Base-by-base conservation (phyloP, 2,113 vertebrate species). In the Hyla sarda region DNA sequence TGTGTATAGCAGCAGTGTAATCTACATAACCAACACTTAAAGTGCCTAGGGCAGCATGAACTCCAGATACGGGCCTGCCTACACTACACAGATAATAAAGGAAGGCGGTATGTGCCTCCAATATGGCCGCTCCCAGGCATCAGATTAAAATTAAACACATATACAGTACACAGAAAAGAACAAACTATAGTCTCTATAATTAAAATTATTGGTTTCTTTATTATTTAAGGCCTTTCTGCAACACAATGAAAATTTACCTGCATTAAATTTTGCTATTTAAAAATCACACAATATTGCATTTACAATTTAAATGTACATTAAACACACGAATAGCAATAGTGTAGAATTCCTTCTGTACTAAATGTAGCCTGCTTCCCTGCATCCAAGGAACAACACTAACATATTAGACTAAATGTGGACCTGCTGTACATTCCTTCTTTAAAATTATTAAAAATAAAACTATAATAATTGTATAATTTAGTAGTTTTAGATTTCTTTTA, bases 211-310 rank as follows among this genome's bases (percentile, higher is more conserved):
- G 4, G 17, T 71, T 71, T 69, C 30, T 69, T 69, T 71, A 71
- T 41, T 71, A 11, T 37, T 37, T 41, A 71, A 71, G 67, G 67
- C 67, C 67, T 71, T 41, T 71, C 17, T 71, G 19, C 67, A 71
- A 71, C 32, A 71, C 32, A 71, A 37, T 41, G 8, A 37, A 41
- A 71, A 41, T 41, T 8, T 23, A 71, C 19, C 17, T 17, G 32
- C 34, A 23, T 71, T 41, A 23, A 71, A 23, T 71, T 23, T 71
- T 41, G 23, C 16, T 14, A 23, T 23, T 41, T 41, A 71, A 71
- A 45, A 71, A 69, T 71, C 67, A 37, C 32, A 71, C 2, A 32
- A 41, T 41, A 30, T 71, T 37, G 41, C 34, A 21, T 71, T 32
- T 71, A 41, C 32, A 5, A 30, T 9, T 8, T 14, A 3, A 65